phyloP scores from a whole-genome alignment of 2,113 vertebrate genomes.

The Alligator mississippiensis region DNA sequence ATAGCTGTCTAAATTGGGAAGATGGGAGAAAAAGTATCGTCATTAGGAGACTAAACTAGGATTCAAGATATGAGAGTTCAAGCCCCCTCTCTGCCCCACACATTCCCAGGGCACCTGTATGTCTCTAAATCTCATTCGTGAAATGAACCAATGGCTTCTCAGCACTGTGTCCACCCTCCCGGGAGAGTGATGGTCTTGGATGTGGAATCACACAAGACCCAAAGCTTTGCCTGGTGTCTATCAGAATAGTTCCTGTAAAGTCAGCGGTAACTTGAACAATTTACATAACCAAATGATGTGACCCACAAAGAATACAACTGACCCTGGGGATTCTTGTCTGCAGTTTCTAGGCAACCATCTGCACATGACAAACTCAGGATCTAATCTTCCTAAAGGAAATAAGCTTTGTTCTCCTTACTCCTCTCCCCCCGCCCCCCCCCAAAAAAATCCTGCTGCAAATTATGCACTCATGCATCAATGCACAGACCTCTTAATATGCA shows the following conservation, averaged over 20 bases:
- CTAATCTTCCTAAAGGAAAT: constrained; percentile 68
- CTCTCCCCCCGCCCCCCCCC: too few relatives aligned
- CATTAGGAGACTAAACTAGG: background rate
- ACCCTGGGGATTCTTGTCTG: constrained; percentile 7
- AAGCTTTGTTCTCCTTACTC: constrained; percentile 59
- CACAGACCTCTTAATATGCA: constrained; percentile 28
- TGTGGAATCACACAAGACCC: background rate
- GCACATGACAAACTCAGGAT: constrained; percentile 66
- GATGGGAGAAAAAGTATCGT: background rate
- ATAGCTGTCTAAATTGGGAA: background rate
- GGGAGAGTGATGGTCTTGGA: too few relatives aligned
- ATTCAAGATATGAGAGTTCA: background rate
- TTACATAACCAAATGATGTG: background rate
- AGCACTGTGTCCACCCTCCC: too few relatives aligned
- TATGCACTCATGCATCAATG: constrained; percentile 49
- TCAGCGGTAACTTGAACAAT: rapidly evolving
- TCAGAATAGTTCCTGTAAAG: constrained; percentile 14
- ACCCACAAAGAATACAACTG: background rate
- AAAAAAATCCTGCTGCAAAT: background rate
- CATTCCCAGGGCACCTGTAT: too few relatives aligned
- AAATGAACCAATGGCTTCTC: too few relatives aligned
- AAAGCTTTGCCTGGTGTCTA: background rate
- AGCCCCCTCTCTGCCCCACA: background rate
- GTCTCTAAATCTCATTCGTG: too few relatives aligned
- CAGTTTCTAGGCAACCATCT: background rate